Evolutionary conservation across 2,113 vertebrate genomes (phyloP).

Genomic region (Pelobates fuscus): DNA sequence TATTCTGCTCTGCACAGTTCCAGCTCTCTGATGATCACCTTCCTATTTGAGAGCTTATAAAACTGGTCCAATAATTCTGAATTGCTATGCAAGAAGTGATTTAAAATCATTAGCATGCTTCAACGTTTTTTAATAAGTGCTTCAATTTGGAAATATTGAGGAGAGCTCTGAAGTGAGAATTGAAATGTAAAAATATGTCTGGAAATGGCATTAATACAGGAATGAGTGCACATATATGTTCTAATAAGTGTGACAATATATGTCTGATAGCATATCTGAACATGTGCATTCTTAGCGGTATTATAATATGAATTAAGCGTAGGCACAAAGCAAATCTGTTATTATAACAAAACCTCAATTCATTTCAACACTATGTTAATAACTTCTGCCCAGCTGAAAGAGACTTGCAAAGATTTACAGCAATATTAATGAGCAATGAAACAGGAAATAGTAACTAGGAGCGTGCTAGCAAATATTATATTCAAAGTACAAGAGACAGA

Average conservation of each 20-base stretch:
- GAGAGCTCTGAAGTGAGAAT: slow-evolving; percentile 3
- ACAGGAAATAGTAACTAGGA: no score
- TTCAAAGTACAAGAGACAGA: no score
- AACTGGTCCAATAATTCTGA: slow-evolving; percentile 35
- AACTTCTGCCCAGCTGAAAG: no score
- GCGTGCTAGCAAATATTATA: no score
- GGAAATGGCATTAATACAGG: not conserved
- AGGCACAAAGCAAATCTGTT: not conserved
- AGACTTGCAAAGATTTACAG: no score
- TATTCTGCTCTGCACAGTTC: slow-evolving; percentile 55
- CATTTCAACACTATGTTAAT: no score
- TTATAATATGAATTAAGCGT: not conserved
- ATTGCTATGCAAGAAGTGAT: slow-evolving; percentile 59
- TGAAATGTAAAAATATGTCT: not conserved
- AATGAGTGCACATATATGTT: not conserved
- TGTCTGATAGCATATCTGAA: not conserved
- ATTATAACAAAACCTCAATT: no score
- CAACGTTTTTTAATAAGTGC: slow-evolving; percentile 68
- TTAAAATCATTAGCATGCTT: slow-evolving; percentile 74
- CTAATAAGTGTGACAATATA: not conserved
- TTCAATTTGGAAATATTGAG: slow-evolving; percentile 61
- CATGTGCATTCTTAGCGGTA: not conserved
- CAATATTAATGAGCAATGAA: no score
- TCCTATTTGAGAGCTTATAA: slow-evolving; percentile 37
- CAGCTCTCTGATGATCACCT: slow-evolving; percentile 44